Evolutionary conservation across 2,888 invertebrate genomes (phyloP), one percentile per base, ranked within the genome.

Genomic region (Reticulitermes lucifugus): DNA sequence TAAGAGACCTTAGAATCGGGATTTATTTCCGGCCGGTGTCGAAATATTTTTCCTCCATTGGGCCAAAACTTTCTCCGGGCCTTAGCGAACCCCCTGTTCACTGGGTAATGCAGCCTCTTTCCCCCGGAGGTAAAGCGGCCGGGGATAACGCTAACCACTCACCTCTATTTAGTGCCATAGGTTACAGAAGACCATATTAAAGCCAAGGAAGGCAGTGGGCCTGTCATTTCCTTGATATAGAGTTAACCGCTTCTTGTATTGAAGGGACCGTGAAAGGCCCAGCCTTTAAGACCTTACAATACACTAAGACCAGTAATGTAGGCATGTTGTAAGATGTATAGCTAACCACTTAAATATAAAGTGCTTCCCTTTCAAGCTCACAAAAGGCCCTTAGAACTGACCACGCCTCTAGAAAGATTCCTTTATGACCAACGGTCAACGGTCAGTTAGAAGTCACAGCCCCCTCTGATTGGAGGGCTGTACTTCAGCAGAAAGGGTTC

Each of bases 391-490:
- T n/a, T 43, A 77, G 46, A 77, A 22, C 0, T 41, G 46, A n/a
- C 77, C 77, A 77, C 43, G 46, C 77, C 77, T 46, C n/a, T 75
- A 3, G 43, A 10, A 41, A 12, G 22, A 41, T 4, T 41, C 29
- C 46, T 81, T 65, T 43, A 70, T 81, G 81, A 81, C 81, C 81
- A 81, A 65, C 81, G 81, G 81, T 81, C 81, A 81, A 46, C 41
- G n/a, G 12, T 46, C 46, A 77, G 77, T 5, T 46, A 65, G 25
- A 25, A 18, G n/a, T 65, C n/a, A 10, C 12, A n/a, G 7, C 25
- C 65, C 41, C 41, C 41, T 21, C 2, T 22, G 77, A 46, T 77
- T 77, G 77, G 77, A 46, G 46, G 77, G 77, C n/a, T 46, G 43
- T 22, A 41, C 77, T 10, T 29, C 71, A 35, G 9, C 21, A 71